phyloP scores from a whole-genome alignment of 30 jellyfish, hydroid and myxozoan genomes.

The Hydra vulgaris region DNA sequence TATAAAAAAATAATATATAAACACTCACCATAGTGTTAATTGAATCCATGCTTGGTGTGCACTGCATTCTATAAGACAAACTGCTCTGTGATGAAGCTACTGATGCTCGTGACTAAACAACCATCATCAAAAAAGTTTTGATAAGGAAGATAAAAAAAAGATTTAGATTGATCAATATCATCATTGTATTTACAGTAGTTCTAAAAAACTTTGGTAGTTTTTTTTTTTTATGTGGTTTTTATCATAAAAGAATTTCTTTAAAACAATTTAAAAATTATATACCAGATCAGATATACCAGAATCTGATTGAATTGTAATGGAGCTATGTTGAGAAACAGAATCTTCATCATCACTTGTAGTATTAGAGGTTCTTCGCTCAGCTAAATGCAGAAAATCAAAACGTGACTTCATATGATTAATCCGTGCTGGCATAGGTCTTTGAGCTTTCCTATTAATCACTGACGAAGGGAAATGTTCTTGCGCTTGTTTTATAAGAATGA shows the following conservation, averaged over 20 bases:
- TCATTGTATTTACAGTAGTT: no score
- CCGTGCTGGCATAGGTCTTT: slow-evolving; percentile 16
- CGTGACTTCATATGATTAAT: slow-evolving; percentile 7
- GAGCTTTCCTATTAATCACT: slow-evolving; percentile 19
- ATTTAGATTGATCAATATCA: no score
- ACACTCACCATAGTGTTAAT: slow-evolving; percentile 18
- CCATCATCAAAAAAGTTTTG: background rate
- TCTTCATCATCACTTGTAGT: slow-evolving; percentile 12
- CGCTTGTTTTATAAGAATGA: slow-evolving; percentile 10
- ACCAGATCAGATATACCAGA: slow-evolving; percentile 15
- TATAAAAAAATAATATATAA: background rate
- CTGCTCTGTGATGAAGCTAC: slow-evolving; percentile 17
- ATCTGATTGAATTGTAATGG: background rate
- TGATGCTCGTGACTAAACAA: slow-evolving; percentile 10
- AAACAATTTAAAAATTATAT: no score
- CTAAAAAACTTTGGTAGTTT: no score
- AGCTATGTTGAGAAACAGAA: slow-evolving; percentile 1
- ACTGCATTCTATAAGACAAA: background rate
- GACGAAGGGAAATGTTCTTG: slow-evolving; percentile 24
- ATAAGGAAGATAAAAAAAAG: no score
- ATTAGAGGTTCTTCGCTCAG: background rate
- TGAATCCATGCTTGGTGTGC: slow-evolving; percentile 26
- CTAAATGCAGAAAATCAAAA: slow-evolving; percentile 3
- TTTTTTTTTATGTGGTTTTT: background rate
- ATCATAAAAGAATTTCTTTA: background rate